phyloP scores from a whole-genome alignment of 1,140 invertebrate genomes.

The Elymnias hypermnestra region DNA sequence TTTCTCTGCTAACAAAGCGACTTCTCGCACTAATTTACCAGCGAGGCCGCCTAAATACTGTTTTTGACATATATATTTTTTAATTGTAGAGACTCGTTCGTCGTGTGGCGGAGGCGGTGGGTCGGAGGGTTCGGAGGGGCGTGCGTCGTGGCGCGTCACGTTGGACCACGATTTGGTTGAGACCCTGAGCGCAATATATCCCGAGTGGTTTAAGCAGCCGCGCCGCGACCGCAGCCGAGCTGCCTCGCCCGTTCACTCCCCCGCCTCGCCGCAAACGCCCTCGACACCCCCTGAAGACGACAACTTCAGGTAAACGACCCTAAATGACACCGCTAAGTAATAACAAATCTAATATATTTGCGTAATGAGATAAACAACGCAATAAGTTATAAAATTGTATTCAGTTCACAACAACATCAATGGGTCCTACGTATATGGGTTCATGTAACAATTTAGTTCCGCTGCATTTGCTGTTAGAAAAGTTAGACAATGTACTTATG shows the following conservation, averaged over 20 bases:
- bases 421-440: too few relatives aligned
- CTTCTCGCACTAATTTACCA: too few relatives aligned
- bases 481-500: too few relatives aligned
- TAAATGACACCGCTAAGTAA: too few relatives aligned
- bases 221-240: slow-evolving; percentile 62
- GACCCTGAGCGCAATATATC: slow-evolving; percentile 92
- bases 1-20: too few relatives aligned
- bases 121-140: slow-evolving; percentile 82
- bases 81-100: slow-evolving; percentile 84
- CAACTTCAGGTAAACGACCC: slow-evolving; percentile 47
- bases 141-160: slow-evolving; percentile 91
- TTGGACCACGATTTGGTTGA: slow-evolving; percentile 93
- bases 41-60: too few relatives aligned
- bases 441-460: too few relatives aligned
- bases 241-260: slow-evolving; percentile 35
- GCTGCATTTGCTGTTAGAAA: too few relatives aligned
- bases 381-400: too few relatives aligned
- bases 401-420: too few relatives aligned
- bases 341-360: too few relatives aligned
- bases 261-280: slow-evolving; percentile 42
- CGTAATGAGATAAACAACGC: too few relatives aligned
- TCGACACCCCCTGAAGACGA: slow-evolving; percentile 52
- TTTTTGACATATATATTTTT: background rate
- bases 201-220: slow-evolving; percentile 89
- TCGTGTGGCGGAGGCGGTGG: slow-evolving; percentile 65